phyloP scores from a whole-genome alignment of 2,797 vertebrate species.

The Hafferia zeledoni region DNA sequence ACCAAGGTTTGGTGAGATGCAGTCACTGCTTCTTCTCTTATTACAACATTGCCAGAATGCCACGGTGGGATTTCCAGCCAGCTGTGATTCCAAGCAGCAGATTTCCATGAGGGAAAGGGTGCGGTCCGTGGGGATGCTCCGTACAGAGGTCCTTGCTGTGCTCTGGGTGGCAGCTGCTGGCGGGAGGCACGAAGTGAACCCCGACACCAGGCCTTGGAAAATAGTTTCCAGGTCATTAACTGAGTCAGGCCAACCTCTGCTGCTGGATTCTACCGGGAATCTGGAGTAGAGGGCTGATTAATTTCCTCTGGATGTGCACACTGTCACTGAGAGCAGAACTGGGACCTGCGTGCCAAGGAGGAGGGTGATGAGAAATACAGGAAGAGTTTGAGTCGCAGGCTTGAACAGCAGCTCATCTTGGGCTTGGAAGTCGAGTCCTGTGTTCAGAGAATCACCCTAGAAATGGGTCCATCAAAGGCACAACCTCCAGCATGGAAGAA shows the following conservation, averaged over 20 bases:
- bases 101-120: neutral
- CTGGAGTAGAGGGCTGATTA: neutral
- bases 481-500: neutral
- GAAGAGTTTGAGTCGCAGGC: neutral
- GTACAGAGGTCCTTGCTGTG: neutral
- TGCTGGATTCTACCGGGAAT: neutral
- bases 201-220: neutral
- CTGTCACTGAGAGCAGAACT: neutral
- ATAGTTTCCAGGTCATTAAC: constrained; percentile 12
- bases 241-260: neutral
- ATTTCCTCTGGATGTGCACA: constrained; percentile 19
- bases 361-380: constrained; percentile 19
- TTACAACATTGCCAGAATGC: neutral
- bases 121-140: neutral
- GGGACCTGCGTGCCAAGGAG: neutral
- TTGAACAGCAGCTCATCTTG: neutral
- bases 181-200: neutral
- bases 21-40: neutral
- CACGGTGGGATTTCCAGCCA: neutral
- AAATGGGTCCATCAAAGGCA: neutral
- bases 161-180: neutral
- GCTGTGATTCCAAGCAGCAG: neutral
- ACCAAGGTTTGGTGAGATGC: fast-evolving
- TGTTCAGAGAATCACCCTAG: neutral
- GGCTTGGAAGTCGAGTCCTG: neutral